Conservation (phyloP, 2,888 invertebrate genomes). For the Blera fallax region DNA sequence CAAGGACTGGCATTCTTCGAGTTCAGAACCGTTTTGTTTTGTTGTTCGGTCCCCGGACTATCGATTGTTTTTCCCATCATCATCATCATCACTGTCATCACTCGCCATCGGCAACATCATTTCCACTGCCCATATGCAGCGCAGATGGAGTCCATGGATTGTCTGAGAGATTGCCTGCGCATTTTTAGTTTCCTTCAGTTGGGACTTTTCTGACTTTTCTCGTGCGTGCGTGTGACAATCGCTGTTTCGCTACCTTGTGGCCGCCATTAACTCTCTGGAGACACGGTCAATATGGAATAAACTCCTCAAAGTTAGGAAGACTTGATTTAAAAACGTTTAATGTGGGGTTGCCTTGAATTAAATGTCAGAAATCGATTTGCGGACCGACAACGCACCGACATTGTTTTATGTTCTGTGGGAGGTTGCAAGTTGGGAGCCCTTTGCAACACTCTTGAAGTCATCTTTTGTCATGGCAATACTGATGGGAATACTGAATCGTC, state of each 20-base stretch:
- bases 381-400: not conserved
- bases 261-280: slow-evolving; percentile 64
- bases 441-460: slow-evolving; percentile 5
- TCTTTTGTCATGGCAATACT: slow-evolving; percentile 39
- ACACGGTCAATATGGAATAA: slow-evolving; percentile 67
- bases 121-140: slow-evolving; percentile 53
- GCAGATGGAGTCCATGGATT: not conserved
- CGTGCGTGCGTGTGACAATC: slow-evolving; percentile 69
- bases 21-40: slow-evolving; percentile 70
- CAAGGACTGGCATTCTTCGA: slow-evolving; percentile 67
- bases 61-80: slow-evolving; percentile 65
- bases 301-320: slow-evolving; percentile 68
- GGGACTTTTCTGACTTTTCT: slow-evolving; percentile 20
- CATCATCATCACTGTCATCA: slow-evolving; percentile 67
- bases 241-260: slow-evolving; percentile 66
- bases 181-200: slow-evolving; percentile 45
- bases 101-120: slow-evolving; percentile 57
- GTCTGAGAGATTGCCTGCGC: slow-evolving; percentile 7
- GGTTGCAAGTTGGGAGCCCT: slow-evolving; percentile 14
- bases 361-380: slow-evolving; percentile 66
- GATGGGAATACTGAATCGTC: slow-evolving; percentile 54
- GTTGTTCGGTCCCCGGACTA: slow-evolving; percentile 48
- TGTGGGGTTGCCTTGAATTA: slow-evolving; percentile 42
- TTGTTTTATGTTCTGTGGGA: slow-evolving; percentile 35
- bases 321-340: slow-evolving; percentile 60